Evolutionary conservation across 2,888 invertebrate genomes (phyloP), one percentile per base, ranked within the genome.

Genomic region (Stenotaenia linearis): DNA sequence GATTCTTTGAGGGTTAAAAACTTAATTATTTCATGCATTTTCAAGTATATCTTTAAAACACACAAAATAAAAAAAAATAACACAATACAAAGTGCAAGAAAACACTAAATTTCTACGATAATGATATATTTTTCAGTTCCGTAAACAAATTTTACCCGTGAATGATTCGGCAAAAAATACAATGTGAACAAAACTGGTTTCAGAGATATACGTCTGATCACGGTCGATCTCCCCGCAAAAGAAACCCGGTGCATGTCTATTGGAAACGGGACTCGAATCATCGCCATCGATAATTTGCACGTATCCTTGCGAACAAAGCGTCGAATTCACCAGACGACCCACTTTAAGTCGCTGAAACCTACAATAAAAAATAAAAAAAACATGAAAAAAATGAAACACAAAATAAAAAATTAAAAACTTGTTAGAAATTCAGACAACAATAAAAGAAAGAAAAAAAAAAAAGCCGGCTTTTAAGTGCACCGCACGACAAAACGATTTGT

Each of bases 201-300:
- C 96, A 78, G 95, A 96, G 87, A 96, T 96, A 89, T 96, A 96
- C 32, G 95, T 95, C 88, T 96, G 95, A 0, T 95, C 94, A 84
- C 96, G 95, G 85, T 96, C 96, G 77, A 94, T 95, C 86, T 96
- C 96, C 0, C 96, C 96, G 85, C 96, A 96, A 87, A 95, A 96
- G 84, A 94, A 91, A 2, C 96, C 96, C 0, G 94, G 94, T 83
- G 94, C 94, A 84, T 93, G 93, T 40, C 95, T 90, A 87, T 95
- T 95, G 80, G 92, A 94, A 40, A 95, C 92, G 85, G 93, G 93
- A 25, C 94, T 94, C 87, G 95, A 95, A 0, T 94, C 92, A 86
- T 95, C 95, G 21, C 95, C 95, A 85, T 96, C 95, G 30, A 94
- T 92, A 83, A 95, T 95, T 95, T 95, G 95, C 89, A 96, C 90